Conservation (phyloP, 2,888 invertebrate genomes). For the Harpalus rubripes region DNA sequence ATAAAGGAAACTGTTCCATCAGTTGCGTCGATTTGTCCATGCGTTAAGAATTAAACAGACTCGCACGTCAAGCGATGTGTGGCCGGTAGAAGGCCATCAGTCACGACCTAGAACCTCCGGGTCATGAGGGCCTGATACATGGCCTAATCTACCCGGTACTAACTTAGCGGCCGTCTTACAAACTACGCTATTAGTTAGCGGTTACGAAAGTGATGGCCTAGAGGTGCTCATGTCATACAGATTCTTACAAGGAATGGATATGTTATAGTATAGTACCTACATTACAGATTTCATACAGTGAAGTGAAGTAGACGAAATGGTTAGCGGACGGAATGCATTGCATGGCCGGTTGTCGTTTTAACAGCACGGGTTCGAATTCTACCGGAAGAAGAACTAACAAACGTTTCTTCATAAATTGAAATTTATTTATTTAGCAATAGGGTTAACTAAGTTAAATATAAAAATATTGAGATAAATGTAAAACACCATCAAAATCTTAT, state of each 20-base stretch:
- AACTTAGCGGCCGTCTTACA: conserved; percentile 58
- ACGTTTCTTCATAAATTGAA: too few relatives aligned
- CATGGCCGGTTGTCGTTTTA: too few relatives aligned
- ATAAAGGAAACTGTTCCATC: conserved; percentile 6
- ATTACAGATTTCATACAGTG: too few relatives aligned
- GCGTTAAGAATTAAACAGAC: conserved; percentile 49
- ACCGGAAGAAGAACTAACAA: too few relatives aligned
- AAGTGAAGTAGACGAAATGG: too few relatives aligned
- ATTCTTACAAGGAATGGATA: background rate
- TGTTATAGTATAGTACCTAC: too few relatives aligned
- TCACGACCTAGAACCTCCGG: conserved; percentile 14
- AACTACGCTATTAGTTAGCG: conserved; percentile 57
- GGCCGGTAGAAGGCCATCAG: conserved; percentile 26
- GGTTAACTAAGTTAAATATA: too few relatives aligned
- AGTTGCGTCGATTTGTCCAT: conserved; percentile 13
- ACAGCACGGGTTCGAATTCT: too few relatives aligned
- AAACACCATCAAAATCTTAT: too few relatives aligned
- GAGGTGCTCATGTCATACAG: background rate
- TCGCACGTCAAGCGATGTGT: conserved; percentile 26
- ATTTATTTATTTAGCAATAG: too few relatives aligned
- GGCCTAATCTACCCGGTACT: conserved; percentile 51
- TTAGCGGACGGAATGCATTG: too few relatives aligned
- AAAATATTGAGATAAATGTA: too few relatives aligned
- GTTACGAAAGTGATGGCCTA: conserved; percentile 6
- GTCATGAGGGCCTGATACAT: conserved; percentile 55